Evolutionary conservation across 2,797 vertebrate genomes (phyloP).

Genomic region (Notolabrus celidotus): DNA sequence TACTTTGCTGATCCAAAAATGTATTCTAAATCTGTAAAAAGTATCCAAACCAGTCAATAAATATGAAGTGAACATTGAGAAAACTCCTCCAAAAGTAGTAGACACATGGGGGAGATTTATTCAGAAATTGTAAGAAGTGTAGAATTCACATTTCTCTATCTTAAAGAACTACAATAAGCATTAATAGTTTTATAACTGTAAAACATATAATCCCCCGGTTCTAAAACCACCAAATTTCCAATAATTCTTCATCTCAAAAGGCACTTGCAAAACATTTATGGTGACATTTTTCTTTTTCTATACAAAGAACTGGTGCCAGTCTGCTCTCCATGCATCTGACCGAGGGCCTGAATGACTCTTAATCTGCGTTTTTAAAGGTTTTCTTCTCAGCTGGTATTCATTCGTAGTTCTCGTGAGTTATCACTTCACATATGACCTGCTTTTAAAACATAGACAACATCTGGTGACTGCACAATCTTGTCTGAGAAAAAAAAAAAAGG

Average conservation of each 20-base stretch:
- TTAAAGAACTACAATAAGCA: no score
- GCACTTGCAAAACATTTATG: background rate
- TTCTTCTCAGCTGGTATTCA: constrained; percentile 36
- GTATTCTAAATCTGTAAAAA: no score
- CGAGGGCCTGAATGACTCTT: constrained; percentile 23
- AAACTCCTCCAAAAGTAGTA: no score
- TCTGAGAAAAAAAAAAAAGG: constrained; percentile 55
- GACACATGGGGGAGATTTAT: no score
- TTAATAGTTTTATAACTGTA: background rate
- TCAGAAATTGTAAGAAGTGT: no score
- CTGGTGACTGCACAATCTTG: constrained; percentile 71
- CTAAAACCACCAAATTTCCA: background rate
- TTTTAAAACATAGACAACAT: constrained; percentile 70
- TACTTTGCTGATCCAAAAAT: no score
- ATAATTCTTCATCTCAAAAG: background rate
- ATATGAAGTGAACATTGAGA: no score
- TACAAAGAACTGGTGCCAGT: constrained; percentile 26
- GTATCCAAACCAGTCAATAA: no score
- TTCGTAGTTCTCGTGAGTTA: constrained; percentile 49
- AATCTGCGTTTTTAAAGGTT: constrained; percentile 38
- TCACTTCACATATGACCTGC: constrained; percentile 66
- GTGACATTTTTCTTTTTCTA: background rate
- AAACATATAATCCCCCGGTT: background rate
- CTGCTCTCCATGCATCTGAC: constrained; percentile 11
- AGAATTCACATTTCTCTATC: background rate